Evolutionary conservation across 2,797 vertebrate species (phyloP).

Genomic region (Lophotriccus pileatus): DNA sequence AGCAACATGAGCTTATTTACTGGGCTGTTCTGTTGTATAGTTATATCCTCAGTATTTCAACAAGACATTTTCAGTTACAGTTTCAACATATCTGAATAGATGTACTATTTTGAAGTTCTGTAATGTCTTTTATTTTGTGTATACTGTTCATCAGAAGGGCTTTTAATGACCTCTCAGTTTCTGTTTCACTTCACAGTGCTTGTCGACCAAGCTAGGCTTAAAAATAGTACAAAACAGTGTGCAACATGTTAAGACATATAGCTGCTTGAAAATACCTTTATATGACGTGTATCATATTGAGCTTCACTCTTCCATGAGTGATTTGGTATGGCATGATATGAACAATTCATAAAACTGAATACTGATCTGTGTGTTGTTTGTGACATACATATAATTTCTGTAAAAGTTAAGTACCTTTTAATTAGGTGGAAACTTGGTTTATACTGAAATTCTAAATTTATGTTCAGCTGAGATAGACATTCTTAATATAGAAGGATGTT

Average conservation of each 20-base stretch:
- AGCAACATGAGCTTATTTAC: background rate
- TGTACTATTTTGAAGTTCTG: background rate
- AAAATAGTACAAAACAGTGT: background rate
- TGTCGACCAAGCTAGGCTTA: background rate
- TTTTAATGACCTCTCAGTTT: background rate
- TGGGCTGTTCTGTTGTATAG: background rate
- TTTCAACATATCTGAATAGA: background rate
- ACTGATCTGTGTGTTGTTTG: fast-evolving
- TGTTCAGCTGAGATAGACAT: background rate
- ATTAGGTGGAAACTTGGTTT: background rate
- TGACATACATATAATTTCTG: background rate
- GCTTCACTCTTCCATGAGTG: background rate
- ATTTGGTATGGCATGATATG: background rate
- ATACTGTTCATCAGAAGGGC: background rate
- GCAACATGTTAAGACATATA: background rate
- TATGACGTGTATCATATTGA: background rate
- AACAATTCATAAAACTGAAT: background rate
- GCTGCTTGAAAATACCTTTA: background rate
- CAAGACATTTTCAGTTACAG: background rate
- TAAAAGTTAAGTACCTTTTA: background rate
- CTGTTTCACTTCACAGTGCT: background rate
- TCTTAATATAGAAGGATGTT: background rate
- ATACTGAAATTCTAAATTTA: background rate
- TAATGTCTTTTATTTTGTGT: background rate
- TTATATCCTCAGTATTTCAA: background rate